Base-by-base conservation (phyloP, 2,797 vertebrate species). In the Holocentrus rufus region DNA sequence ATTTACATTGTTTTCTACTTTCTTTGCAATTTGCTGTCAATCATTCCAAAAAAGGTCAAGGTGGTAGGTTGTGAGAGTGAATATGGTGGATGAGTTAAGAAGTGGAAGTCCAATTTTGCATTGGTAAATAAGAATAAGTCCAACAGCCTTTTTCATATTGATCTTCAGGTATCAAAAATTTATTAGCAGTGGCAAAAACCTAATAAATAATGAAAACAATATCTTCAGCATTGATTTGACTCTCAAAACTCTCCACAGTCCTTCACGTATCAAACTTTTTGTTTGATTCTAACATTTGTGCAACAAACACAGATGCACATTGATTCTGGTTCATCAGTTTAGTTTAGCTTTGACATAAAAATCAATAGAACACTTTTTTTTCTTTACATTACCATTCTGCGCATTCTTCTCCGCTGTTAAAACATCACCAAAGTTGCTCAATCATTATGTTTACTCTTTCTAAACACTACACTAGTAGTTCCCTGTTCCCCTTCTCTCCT, bases 151-250 rank as follows among this genome's bases (percentile, higher is more conserved):
- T 36, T 62, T 47, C 20, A 64, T 31, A 13, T 49, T 65, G 30
- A 34, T 56, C 44, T 59, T 58, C 8, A 30, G 23, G 30, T 30
- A 52, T 59, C 17, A 49, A 69, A 42, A 20, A 60, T 54, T 23
- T 50, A 66, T 68, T 54, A 23, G 11, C 18, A 62, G 22, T 47
- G 59, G 23, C 44, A 53, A 52, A 39, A 63, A 31, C 39, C 58
- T 59, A 67, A 77, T 76, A 84, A 70, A 73, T 76, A 70, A 76
- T 42, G 22, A 46, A 65, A 31, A 62, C n/a, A 64, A 53, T 31
- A 50, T 1, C 64, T 71, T 61, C 4, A 72, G 46, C 31, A 46
- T 5, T 44, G 10, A 46, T 20, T 71, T 63, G 62, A 63, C 31
- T 17, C 30, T 64, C 13, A 67, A 72, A 47, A 25, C 22, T 36